Base-by-base conservation (phyloP, 2,888 invertebrate species). In the Apocheima hispidaria region DNA sequence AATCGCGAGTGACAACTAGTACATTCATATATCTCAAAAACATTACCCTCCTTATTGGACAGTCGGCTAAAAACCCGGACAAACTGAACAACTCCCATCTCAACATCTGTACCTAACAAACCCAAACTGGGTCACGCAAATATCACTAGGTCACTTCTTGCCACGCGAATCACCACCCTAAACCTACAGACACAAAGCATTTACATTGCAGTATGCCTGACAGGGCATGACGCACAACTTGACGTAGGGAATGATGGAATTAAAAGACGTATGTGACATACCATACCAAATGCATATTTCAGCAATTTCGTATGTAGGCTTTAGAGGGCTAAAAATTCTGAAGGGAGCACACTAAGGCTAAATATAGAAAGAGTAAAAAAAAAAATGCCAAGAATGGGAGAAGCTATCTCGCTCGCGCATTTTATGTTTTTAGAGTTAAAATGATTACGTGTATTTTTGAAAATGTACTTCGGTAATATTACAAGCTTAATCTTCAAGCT, bases 121-220 rank as follows among this genome's bases (percentile, higher is more conserved):
- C 55, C 55, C 55, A 63, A 77, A 65, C 48, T 77, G 66, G 81
- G 79, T 80, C 79, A 77, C 65, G 68, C 65, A 81, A 83, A 82
- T 79, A 79, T 73, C 79, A 82, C 70, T 76, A 63, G 77, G 78
- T 74, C 79, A 68, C 38, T 59, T 56, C 55, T 18, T 35, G 54
- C 36, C 48, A 51, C 12, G 20, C 30, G 12, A 70, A 55, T 59
- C 21, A 10, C 30, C 40, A 52, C 68, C 36, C 40, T 66, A 67
- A 28, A 6, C 14, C 0, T 3, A 12, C 7, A 20, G 2, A 4
- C 33, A 33, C 46, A 60, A 16, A 16, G 38, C 14, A 1, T 18
- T 38, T 10, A 16, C 38, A 10, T 38, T 40, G 12, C 2, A 1
- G n/a, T 33, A 21, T 23, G n/a, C 26, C 41, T 21, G 6, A n/a